These are phyloP conservation scores for Dusona sp. DNA, from an alignment of 2,888 invertebrate genomes.

Conservation along the genomic window DNA sequence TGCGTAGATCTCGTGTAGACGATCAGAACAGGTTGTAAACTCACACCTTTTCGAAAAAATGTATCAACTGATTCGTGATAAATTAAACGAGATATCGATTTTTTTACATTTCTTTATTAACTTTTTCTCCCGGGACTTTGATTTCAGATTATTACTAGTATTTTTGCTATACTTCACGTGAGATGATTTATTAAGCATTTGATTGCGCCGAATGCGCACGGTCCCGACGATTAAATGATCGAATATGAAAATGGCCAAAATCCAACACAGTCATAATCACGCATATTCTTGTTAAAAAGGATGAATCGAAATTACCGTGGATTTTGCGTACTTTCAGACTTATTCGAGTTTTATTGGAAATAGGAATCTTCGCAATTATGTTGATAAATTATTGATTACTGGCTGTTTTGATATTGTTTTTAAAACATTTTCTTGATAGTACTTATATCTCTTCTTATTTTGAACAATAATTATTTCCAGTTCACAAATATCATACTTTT, in stretches of 20 bases:
- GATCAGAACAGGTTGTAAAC: not conserved
- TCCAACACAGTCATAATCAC: not conserved
- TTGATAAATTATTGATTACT: not conserved
- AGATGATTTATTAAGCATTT: not conserved
- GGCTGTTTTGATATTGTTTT: not conserved
- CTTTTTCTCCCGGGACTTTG: not conserved
- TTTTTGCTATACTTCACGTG: too few species aligned
- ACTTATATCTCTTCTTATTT: not conserved
- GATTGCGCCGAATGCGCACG: not conserved
- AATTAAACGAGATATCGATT: not conserved
- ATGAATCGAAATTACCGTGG: not conserved
- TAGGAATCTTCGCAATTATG: too few species aligned
- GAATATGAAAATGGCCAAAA: constrained; percentile 4
- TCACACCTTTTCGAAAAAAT: not conserved
- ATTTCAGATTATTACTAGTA: not conserved
- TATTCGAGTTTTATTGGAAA: too few species aligned
- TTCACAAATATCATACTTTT: not conserved
- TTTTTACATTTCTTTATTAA: not conserved
- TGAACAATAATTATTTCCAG: not conserved
- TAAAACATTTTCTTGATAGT: not conserved
- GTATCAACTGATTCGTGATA: not conserved
- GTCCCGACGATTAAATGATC: not conserved
- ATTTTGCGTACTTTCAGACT: not conserved
- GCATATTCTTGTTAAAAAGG: not conserved
- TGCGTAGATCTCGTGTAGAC: constrained; percentile 2